Evolutionary conservation across 2,113 vertebrate genomes (phyloP), one percentile per base, ranked within the genome.

Genomic region (Rhinolophus sinicus): DNA sequence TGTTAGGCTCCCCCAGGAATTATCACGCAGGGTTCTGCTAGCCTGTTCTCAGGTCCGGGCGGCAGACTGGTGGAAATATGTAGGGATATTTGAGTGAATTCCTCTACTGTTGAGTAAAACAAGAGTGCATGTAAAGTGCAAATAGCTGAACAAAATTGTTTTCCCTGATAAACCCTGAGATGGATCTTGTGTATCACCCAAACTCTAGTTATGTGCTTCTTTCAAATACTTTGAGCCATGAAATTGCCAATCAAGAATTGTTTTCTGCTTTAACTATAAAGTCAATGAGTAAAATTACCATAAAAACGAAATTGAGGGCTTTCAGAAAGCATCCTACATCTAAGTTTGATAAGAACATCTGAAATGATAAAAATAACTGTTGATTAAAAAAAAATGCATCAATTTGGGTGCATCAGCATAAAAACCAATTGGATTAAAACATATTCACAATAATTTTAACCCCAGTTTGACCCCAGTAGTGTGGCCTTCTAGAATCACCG

Each of bases 21-120:
- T 21, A 2, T 6, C 30, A 19, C 0, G 5, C 8, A 62, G 33
- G 21, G 13, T 10, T 2, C 2, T 7, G 33, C 14, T 8, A 11
- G 47, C 47, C 21, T 8, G 33, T n/a, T 14, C 35, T 1, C 30
- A 9, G 35, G 10, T 11, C 50, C 19, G 22, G 24, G 54, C 5
- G n/a, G 54, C 47, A 52, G 65, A n/a, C 33, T 28, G 87, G 35
- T 10, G 33, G 56, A 50, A 33, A 28, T 7, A 5, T 16, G 0
- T 38, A 18, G 72, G 76, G 13, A 8, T 9, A n/a, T 9, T 64
- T 65, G 14, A 54, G 30, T 50, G 62, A 28, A 62, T 24, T 54
- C 33, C 33, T 69, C n/a, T 52, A 58, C 52, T 69, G n/a, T 22
- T 52, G 56, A 80, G 22, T 75, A 13, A 58, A 44, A 15, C 26